Evolutionary conservation across 2,797 vertebrate species (phyloP).

Genomic region (Leuciscus waleckii): DNA sequence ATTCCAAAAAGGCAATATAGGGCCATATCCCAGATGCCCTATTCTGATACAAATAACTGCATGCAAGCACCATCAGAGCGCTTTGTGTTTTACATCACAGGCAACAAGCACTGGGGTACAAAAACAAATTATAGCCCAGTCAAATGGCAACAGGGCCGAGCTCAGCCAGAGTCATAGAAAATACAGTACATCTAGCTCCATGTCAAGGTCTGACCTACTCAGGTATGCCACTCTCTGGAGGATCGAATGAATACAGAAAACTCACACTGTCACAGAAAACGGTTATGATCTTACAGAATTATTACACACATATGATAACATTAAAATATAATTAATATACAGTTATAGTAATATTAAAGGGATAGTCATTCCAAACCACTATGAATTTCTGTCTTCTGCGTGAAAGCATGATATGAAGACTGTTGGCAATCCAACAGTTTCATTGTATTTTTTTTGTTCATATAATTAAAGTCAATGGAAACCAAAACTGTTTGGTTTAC

Average conservation of each 20-base stretch:
- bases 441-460: neutral
- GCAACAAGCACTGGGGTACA: conserved; percentile 71
- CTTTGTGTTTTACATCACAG: conserved; percentile 70
- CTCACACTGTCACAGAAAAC: conserved; percentile 17
- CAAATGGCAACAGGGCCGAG: conserved; percentile 69
- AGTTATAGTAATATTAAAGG: neutral
- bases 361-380: neutral
- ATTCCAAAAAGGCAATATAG: conserved; percentile 81
- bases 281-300: neutral
- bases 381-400: neutral
- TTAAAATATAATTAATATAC: neutral
- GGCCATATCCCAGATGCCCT: conserved; percentile 76
- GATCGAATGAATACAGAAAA: conserved; percentile 23
- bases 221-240: conserved; percentile 46
- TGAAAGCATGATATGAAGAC: neutral
- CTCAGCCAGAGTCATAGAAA: conserved; percentile 46
- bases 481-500: neutral
- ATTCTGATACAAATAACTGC: conserved; percentile 72
- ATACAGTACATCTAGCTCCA: conserved; percentile 50
- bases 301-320: neutral
- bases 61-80: conserved; percentile 69
- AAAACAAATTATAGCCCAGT: conserved; percentile 73
- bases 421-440: neutral
- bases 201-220: conserved; percentile 56
- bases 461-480: neutral